Evolutionary conservation across 2,797 vertebrate genomes (phyloP).

Genomic region (Urophycis tenuis): DNA sequence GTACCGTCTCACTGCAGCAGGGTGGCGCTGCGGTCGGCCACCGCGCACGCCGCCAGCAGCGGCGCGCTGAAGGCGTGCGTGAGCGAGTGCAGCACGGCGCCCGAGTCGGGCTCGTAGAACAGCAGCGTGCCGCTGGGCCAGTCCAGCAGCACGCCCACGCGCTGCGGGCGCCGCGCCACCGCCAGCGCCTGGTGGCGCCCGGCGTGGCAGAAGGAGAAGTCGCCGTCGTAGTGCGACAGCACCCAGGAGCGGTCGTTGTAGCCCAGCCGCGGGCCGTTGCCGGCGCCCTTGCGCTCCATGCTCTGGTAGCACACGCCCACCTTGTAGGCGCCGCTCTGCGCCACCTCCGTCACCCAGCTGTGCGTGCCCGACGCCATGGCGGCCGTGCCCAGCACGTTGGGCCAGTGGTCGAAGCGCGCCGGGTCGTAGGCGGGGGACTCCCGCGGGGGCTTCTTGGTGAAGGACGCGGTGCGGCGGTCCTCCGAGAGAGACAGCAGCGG

Average conservation of each 20-base stretch:
- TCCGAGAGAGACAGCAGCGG: constrained; percentile 78
- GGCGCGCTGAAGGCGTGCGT: constrained; percentile 66
- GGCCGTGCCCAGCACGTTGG: constrained; percentile 77
- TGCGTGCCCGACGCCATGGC: constrained; percentile 75
- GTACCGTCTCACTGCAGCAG: constrained; percentile 59
- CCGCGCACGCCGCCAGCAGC: constrained; percentile 78
- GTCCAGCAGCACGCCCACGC: constrained; percentile 82
- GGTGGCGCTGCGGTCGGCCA: constrained; percentile 80
- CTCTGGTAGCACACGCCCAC: constrained; percentile 84
- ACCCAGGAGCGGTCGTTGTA: constrained; percentile 85
- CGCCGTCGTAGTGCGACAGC: constrained; percentile 79
- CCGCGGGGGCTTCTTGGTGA: constrained; percentile 72
- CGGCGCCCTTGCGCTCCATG: constrained; percentile 79
- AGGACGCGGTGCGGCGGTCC: constrained; percentile 77
- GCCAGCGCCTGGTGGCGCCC: constrained; percentile 64
- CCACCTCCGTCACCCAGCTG: constrained; percentile 79
- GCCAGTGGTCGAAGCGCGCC: constrained; percentile 85
- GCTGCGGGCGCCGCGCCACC: constrained; percentile 67
- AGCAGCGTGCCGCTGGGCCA: constrained; percentile 77
- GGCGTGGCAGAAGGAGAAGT: constrained; percentile 81
- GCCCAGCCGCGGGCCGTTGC: constrained; percentile 77
- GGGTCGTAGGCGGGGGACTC: constrained; percentile 65
- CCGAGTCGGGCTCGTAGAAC: constrained; percentile 78
- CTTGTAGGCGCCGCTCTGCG: constrained; percentile 84
- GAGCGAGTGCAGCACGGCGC: constrained; percentile 69